These are phyloP conservation scores for Synanthedon formicaeformis DNA, from an alignment of 2,888 invertebrate genomes.

Conservation along the genomic window DNA sequence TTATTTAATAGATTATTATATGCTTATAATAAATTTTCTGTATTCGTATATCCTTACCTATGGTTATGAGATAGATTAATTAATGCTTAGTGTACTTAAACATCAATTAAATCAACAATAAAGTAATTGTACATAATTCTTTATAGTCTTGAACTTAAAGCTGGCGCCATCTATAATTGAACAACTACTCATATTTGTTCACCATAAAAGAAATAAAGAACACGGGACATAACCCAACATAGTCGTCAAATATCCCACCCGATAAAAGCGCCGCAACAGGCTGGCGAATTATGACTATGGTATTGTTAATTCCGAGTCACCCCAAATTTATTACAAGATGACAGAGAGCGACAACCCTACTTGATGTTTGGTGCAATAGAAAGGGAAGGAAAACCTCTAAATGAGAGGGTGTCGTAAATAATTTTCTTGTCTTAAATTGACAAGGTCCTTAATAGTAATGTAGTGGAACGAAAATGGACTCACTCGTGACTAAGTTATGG, in stretches of 20 bases:
- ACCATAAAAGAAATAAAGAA: neutral
- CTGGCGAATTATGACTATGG: slow-evolving; percentile 48
- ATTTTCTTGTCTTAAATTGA: slow-evolving; percentile 43
- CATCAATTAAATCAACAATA: too few relatives aligned
- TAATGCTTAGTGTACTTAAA: too few relatives aligned
- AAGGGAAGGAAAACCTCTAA: slow-evolving; percentile 38
- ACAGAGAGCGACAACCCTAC: slow-evolving; percentile 27
- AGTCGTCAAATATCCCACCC: slow-evolving; percentile 27
- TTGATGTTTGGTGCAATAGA: slow-evolving; percentile 17
- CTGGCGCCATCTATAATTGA: too few relatives aligned
- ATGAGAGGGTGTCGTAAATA: slow-evolving; percentile 60
- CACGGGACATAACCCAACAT: slow-evolving; percentile 4
- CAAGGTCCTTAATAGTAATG: slow-evolving; percentile 35
- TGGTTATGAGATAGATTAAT: too few relatives aligned
- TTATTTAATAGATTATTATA: too few relatives aligned
- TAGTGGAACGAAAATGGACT: slow-evolving; percentile 12
- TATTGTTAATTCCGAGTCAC: slow-evolving; percentile 55
- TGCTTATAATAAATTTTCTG: too few relatives aligned
- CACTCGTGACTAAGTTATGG: slow-evolving; percentile 12
- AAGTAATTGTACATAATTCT: too few relatives aligned
- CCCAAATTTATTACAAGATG: slow-evolving; percentile 46
- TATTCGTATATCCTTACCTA: too few relatives aligned
- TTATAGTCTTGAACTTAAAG: too few relatives aligned
- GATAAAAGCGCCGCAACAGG: slow-evolving; percentile 38
- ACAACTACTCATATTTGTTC: neutral